Evolutionary conservation across 1,140 invertebrate genomes (phyloP).

Genomic region (Pogonomyrmex californicus): DNA sequence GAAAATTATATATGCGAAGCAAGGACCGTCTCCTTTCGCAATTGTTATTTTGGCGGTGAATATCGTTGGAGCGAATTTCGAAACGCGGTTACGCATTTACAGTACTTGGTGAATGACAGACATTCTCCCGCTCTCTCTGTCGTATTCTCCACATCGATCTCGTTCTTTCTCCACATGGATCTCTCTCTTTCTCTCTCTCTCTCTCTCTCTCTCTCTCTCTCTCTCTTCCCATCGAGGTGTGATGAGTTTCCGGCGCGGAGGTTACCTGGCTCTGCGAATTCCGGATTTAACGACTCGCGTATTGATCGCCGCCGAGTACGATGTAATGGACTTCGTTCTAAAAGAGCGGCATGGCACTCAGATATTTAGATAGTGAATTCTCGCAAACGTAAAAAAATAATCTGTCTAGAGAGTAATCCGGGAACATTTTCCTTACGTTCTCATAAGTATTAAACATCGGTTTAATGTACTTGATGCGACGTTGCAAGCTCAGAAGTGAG

Average conservation of each 20-base stretch:
- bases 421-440: constrained; percentile 1
- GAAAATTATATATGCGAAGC: neutral
- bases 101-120: constrained; percentile 46
- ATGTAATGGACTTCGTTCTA: constrained; percentile 46
- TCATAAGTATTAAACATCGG: neutral
- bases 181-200: constrained; percentile 14
- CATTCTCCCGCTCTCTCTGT: constrained; percentile 20
- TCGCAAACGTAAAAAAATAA: constrained; percentile 26
- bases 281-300: constrained; percentile 57
- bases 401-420: neutral
- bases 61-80: constrained; percentile 18
- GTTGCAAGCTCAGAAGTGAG: constrained; percentile 39
- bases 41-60: constrained; percentile 37
- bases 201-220: constrained; percentile 26
- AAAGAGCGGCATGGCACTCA: constrained; percentile 16
- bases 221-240: constrained; percentile 38
- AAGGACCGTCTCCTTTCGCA: neutral
- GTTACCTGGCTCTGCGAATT: constrained; percentile 57
- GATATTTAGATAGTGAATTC: constrained; percentile 41
- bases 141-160: constrained; percentile 4
- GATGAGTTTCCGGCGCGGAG: constrained; percentile 66
- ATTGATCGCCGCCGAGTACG: constrained; percentile 52
- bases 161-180: neutral
- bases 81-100: constrained; percentile 28
- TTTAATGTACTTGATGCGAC: constrained; percentile 31